These are phyloP conservation scores for Etheostoma perlongum DNA, from an alignment of 2,797 vertebrate genomes.

Conservation along the genomic window DNA sequence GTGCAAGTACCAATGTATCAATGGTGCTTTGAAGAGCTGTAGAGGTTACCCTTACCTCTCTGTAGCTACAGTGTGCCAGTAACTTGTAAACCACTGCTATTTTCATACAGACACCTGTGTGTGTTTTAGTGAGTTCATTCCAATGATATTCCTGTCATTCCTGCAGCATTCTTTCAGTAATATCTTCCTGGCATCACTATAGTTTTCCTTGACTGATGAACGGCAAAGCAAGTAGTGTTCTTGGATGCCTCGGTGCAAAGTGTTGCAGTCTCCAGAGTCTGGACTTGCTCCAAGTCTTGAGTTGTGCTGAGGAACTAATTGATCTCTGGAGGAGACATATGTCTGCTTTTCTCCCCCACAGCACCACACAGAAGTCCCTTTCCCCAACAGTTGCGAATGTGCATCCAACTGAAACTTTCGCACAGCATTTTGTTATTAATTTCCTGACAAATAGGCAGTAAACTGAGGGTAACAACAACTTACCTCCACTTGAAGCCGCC, in stretches of 20 bases:
- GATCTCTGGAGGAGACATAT: conserved; percentile 56
- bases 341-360: conserved; percentile 7
- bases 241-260: conserved; percentile 12
- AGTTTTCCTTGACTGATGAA: not conserved
- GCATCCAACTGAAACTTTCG: conserved; percentile 41
- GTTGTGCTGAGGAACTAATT: conserved; percentile 54
- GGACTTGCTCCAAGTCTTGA: conserved; percentile 38
- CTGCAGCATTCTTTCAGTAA: not conserved
- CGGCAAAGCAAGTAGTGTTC: not conserved
- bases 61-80: not conserved
- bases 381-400: not conserved
- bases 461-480: too few relatives aligned
- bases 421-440: conserved; percentile 19
- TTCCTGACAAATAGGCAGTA: conserved; percentile 12
- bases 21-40: not conserved
- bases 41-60: not conserved
- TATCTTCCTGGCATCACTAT: not conserved
- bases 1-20: conserved; percentile 5
- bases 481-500: not conserved
- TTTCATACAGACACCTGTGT: not conserved
- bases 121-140: not conserved
- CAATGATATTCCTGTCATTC: too few relatives aligned
- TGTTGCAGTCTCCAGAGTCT: conserved; percentile 43
- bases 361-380: not conserved
- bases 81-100: not conserved